Conservation (phyloP, 2,113 vertebrate genomes). For the Alethe castanea region DNA sequence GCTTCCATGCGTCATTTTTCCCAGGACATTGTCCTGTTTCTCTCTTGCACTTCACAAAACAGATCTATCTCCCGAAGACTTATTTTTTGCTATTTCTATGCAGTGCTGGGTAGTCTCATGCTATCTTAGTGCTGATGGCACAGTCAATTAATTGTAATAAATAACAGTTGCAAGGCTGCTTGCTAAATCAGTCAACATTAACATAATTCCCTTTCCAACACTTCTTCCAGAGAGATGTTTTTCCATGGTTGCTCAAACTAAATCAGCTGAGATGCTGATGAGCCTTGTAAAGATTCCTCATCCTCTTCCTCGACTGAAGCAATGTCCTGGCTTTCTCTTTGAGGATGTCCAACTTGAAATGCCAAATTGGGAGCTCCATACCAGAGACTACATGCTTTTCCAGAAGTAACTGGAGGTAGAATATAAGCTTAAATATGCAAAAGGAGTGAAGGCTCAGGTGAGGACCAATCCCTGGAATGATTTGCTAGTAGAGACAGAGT, state of each 20-base stretch:
- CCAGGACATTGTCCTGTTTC: neutral
- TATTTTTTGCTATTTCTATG: neutral
- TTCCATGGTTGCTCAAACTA: neutral
- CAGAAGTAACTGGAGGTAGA: neutral
- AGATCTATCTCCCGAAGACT: neutral
- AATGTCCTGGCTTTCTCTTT: neutral
- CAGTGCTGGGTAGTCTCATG: neutral
- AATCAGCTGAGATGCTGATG: neutral
- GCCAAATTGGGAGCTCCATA: neutral
- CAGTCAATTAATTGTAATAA: neutral
- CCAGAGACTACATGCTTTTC: neutral
- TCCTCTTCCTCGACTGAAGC: fast-evolving
- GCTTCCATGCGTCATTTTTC: neutral
- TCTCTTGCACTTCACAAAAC: neutral
- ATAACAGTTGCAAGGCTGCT: neutral
- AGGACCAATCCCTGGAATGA: neutral
- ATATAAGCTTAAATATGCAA: neutral
- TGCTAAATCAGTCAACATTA: neutral
- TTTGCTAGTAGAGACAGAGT: neutral
- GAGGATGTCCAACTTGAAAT: neutral
- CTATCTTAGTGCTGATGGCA: neutral
- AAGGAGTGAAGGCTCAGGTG: neutral
- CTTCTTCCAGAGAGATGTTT: neutral
- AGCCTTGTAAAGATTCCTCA: neutral
- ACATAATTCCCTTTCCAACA: neutral